phyloP scores from a whole-genome alignment of 2,797 vertebrate genomes.

The Cygnus olor region DNA sequence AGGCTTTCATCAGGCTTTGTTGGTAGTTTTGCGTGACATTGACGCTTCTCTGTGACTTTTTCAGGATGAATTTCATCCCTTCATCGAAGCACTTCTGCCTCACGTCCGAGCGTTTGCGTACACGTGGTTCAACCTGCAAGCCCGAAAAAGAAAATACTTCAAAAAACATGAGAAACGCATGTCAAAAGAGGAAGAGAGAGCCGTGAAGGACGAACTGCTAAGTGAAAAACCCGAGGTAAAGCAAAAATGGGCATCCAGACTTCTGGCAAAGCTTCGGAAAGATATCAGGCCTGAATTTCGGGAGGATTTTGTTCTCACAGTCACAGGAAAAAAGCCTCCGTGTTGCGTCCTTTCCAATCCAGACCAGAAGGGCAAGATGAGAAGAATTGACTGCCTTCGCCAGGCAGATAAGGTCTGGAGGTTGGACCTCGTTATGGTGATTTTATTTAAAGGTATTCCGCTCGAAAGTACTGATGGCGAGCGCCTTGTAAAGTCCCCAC shows the following conservation, averaged over 20 bases:
- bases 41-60: conserved; percentile 56
- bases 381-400: conserved; percentile 97
- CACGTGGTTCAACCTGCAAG: conserved; percentile 99
- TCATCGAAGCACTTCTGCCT: conserved; percentile 98
- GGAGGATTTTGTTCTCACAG: conserved; percentile 98
- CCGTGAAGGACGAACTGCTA: conserved; percentile 97
- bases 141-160: conserved; percentile 99
- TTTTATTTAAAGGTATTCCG: conserved; percentile 99
- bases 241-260: conserved; percentile 98
- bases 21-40: conserved; percentile 21
- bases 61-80: conserved; percentile 98
- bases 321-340: conserved; percentile 96
- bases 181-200: conserved; percentile 99
- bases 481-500: conserved; percentile 96
- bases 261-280: conserved; percentile 97
- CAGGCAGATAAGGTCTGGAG: conserved; percentile 99
- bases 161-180: conserved; percentile 99
- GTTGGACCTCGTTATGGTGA: conserved; percentile 99
- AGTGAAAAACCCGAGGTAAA: conserved; percentile 98
- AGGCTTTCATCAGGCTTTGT: not conserved
- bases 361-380: conserved; percentile 99
- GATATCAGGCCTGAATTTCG: conserved; percentile 99
- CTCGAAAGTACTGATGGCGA: conserved; percentile 99
- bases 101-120: conserved; percentile 98
- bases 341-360: conserved; percentile 99